Percentiles rank a stretch among this genome's conserved stretches.
Conservation (phyloP, 2,113 vertebrate genomes). For the Alligator sinensis region DNA sequence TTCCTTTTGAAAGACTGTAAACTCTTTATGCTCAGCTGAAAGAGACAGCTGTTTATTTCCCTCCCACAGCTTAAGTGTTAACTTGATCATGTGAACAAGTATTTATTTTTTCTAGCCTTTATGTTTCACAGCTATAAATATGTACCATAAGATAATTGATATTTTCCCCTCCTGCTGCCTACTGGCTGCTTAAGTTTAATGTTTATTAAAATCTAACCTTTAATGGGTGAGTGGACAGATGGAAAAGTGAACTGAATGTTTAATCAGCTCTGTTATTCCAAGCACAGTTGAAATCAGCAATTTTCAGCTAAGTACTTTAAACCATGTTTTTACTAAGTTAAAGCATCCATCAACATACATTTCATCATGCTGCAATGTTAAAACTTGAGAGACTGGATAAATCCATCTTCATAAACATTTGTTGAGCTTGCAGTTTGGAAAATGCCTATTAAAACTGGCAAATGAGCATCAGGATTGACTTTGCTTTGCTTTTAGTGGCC, state of each 20-base stretch:
- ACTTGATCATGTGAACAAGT: not conserved
- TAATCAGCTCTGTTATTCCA: not conserved
- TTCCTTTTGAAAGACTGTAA: not conserved
- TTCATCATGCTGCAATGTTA: not conserved
- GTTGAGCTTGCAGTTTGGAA: not conserved
- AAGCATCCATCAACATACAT: not conserved
- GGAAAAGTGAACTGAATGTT: not conserved
- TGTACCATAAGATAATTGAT: not conserved
- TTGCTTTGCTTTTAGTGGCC: not conserved
- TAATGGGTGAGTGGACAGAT: not conserved
- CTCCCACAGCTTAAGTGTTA: not conserved
- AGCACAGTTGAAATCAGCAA: not conserved
- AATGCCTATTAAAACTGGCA: not conserved
- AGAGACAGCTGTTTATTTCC: not conserved
- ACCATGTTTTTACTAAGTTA: not conserved
- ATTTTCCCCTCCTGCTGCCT: not conserved
- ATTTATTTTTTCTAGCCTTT: not conserved
- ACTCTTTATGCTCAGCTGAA: not conserved
- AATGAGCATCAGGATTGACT: not conserved
- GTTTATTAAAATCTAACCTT: not conserved
- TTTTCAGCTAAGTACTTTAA: not conserved
- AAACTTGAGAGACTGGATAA: not conserved
- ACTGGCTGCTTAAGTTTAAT: not conserved
- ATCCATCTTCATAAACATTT: not conserved
- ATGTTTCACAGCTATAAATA: not conserved